phyloP scores from a whole-genome alignment of 2,113 vertebrate species.

The Megaceryle maxima region DNA sequence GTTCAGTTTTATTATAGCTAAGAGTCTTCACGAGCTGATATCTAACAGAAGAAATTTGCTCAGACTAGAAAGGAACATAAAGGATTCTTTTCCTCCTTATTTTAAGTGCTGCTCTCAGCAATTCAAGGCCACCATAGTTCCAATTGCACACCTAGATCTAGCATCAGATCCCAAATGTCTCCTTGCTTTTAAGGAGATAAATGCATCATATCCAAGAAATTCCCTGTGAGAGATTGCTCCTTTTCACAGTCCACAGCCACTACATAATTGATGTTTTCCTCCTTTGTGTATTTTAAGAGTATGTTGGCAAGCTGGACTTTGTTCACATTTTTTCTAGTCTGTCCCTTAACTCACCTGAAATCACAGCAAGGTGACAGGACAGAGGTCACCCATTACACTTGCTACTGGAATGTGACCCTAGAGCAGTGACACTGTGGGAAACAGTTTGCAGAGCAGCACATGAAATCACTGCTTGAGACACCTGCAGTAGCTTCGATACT shows the following conservation, averaged over 20 bases:
- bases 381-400: neutral
- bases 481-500: neutral
- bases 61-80: neutral
- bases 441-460: neutral
- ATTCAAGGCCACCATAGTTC: neutral
- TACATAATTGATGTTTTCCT: neutral
- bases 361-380: neutral
- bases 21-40: neutral
- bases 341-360: neutral
- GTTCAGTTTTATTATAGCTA: neutral
- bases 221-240: neutral
- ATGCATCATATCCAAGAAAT: fast-evolving
- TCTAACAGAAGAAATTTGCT: neutral
- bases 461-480: neutral
- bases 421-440: neutral
- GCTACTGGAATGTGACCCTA: neutral
- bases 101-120: neutral
- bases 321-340: neutral
- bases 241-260: neutral
- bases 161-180: neutral
- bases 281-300: neutral
- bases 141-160: neutral
- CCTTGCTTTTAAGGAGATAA: neutral
- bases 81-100: neutral
- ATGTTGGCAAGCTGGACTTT: neutral